Evolutionary conservation across 2,888 invertebrate genomes (phyloP), one percentile per base, ranked within the genome.

Genomic region (Drosophila mimetica): DNA sequence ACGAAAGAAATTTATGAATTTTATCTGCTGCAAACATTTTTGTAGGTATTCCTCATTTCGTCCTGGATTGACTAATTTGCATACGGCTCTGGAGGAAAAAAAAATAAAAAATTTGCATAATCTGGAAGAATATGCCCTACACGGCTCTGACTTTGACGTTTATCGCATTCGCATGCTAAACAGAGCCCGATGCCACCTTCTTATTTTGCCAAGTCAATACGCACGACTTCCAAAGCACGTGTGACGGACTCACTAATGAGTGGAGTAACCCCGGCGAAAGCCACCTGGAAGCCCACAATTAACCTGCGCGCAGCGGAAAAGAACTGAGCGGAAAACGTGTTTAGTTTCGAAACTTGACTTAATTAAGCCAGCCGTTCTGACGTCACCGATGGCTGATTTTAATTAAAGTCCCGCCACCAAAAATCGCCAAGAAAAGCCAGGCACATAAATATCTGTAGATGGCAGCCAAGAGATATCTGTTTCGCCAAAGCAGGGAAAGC

Each of bases 361-460:
- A 50, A 61, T 51, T 61, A 44, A 28, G 34, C 3, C 39, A 25
- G 36, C 13, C 16, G 28, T 37, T 51, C 50, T 81, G 80, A 73
- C 74, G 84, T 80, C 84, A 83, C 61, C 55, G 48, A 53, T 11
- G 36, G 44, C 63, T 61, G 67, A 79, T 65, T 75, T 80, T 75
- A 79, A 83, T 81, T 74, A 78, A 79, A 63, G 57, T 48, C 37
- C 30, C n/a, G 28, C 18, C n/a, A n/a, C 25, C n/a, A 14, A 11
- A 60, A 59, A 18, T 13, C 7, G 57, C 28, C 4, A 9, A 28
- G 18, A 36, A 25, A 53, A 36, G 18, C 8, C 34, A 36, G 48
- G 37, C 41, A 5, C 42, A 51, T 7, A 64, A 64, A 42, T 58
- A 50, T 71, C 42, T 54, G 48, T 37, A 44, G 70, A 79, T 69